Conservation (phyloP, 2,888 invertebrate species). For the Aporophyla nigra region DNA sequence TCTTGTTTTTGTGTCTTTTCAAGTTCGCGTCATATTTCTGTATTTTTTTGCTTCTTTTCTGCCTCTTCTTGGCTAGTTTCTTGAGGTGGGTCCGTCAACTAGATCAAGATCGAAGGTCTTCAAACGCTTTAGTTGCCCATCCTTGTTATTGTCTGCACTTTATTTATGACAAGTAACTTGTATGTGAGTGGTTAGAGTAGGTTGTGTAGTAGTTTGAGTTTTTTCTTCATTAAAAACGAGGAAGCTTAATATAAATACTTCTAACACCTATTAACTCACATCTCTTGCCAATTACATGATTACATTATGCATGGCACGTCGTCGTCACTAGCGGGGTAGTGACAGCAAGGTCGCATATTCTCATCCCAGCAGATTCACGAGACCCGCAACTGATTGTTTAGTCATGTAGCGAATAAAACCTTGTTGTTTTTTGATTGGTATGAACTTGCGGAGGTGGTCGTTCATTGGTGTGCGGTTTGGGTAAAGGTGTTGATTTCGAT, state of each 20-base stretch:
- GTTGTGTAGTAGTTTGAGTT: not conserved
- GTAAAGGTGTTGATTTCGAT: constrained; percentile 32
- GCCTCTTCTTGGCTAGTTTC: no score
- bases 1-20: constrained; percentile 6
- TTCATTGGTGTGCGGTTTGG: constrained; percentile 23
- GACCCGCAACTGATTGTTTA: constrained; percentile 54
- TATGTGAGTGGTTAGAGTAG: not conserved
- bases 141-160: not conserved
- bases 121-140: not conserved
- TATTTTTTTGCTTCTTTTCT: not conserved
- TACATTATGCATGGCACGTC: constrained; percentile 20
- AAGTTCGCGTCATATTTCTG: not conserved
- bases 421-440: constrained; percentile 34
- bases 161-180: not conserved
- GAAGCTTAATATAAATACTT: constrained; percentile 17
- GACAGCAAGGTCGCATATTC: constrained; percentile 62
- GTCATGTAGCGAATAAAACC: constrained; percentile 53
- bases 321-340: constrained; percentile 28
- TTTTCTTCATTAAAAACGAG: not conserved
- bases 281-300: constrained; percentile 44
- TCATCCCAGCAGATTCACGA: constrained; percentile 63
- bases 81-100: not conserved
- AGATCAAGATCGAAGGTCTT: not conserved
- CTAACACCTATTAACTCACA: not conserved
- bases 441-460: constrained; percentile 36